phyloP scores from a whole-genome alignment of 1,140 invertebrate species.

The Trachymyrmex septentrionalis region DNA sequence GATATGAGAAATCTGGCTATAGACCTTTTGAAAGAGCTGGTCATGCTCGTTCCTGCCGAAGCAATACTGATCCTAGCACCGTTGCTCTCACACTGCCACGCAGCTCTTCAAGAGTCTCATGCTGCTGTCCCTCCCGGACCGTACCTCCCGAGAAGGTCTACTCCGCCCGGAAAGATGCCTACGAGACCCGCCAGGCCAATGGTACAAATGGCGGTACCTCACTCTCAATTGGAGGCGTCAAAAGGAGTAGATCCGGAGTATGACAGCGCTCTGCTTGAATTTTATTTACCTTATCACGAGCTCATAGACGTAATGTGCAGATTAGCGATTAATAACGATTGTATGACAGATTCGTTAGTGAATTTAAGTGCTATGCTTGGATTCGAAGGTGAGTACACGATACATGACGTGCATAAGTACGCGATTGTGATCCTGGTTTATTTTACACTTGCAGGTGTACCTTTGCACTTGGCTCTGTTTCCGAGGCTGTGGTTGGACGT shows the following conservation, averaged over 20 bases:
- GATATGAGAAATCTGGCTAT: constrained; percentile 93
- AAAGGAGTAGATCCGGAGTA: constrained; percentile 93
- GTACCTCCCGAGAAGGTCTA: constrained; percentile 90
- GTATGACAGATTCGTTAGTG: constrained; percentile 92
- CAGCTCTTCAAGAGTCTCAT: constrained; percentile 92
- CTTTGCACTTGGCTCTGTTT: constrained; percentile 93
- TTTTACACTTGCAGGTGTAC: constrained; percentile 86
- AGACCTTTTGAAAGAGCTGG: constrained; percentile 94
- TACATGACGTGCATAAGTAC: too few species aligned
- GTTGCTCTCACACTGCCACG: constrained; percentile 94
- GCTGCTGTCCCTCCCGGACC: constrained; percentile 91
- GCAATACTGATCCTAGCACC: constrained; percentile 94
- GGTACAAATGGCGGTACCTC: constrained; percentile 95
- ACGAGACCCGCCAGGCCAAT: constrained; percentile 92
- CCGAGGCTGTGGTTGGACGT: constrained; percentile 95
- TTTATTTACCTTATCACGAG: constrained; percentile 94
- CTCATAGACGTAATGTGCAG: constrained; percentile 96
- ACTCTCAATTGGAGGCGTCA: constrained; percentile 90
- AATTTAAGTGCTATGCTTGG: constrained; percentile 94
- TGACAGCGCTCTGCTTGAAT: constrained; percentile 91
- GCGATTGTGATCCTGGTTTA: not conserved
- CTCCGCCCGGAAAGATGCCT: constrained; percentile 88
- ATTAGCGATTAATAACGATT: constrained; percentile 94
- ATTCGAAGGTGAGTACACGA: constrained; percentile 89
- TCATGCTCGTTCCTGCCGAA: constrained; percentile 93